These are phyloP conservation scores for Drepana arcuata DNA, from an alignment of 1,140 invertebrate genomes.

Conservation along the genomic window DNA sequence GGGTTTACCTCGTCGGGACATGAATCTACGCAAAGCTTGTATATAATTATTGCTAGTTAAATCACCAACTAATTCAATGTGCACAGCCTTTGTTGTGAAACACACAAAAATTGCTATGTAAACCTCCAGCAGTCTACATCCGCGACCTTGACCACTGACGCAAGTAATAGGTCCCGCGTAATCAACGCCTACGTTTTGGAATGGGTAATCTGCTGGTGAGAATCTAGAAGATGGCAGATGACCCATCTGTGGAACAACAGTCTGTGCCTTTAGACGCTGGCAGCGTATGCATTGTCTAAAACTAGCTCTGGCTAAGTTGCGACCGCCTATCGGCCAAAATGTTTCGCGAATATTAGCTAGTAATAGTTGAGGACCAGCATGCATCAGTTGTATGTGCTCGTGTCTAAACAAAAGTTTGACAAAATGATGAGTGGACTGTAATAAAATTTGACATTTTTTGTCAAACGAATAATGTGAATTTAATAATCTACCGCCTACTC, in stretches of 20 bases:
- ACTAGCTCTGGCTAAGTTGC: neutral
- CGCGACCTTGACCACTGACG: neutral
- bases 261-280: neutral
- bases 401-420: neutral
- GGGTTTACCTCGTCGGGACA: neutral
- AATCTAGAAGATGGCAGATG: neutral
- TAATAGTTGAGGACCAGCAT: constrained; percentile 5
- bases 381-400: constrained; percentile 1
- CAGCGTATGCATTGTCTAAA: neutral
- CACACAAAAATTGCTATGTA: too few relatives aligned
- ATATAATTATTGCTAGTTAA: neutral
- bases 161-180: neutral
- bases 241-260: neutral
- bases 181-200: neutral
- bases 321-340: neutral
- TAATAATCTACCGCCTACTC: neutral
- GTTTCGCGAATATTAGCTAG: neutral
- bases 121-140: neutral
- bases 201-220: neutral
- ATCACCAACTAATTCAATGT: neutral
- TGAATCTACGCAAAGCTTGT: neutral
- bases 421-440: neutral
- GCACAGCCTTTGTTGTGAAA: neutral
- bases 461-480: neutral
- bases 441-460: neutral